phyloP scores from a whole-genome alignment of 2,888 invertebrate species.

The Theretra japonica region DNA sequence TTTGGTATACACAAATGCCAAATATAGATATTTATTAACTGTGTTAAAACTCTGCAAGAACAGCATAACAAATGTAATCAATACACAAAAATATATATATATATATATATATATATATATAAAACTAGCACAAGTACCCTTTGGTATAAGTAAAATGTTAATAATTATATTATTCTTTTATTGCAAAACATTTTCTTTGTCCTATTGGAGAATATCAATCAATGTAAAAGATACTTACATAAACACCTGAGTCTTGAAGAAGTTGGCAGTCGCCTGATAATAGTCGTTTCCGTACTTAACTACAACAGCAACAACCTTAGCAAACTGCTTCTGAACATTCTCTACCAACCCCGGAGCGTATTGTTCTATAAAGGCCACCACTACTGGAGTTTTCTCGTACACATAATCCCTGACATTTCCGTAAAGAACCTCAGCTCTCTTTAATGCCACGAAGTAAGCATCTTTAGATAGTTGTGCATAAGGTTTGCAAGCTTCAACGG shows the following conservation, averaged over 20 bases:
- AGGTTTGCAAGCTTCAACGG: conserved; percentile 84
- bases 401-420: conserved; percentile 79
- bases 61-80: too few species aligned
- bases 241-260: conserved; percentile 90
- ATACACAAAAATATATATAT: too few species aligned
- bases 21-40: too few species aligned
- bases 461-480: conserved; percentile 86
- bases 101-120: too few species aligned
- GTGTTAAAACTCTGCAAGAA: too few species aligned
- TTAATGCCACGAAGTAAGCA: conserved; percentile 80
- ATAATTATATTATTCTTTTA: too few species aligned
- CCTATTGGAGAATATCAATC: neutral
- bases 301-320: conserved; percentile 70
- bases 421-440: conserved; percentile 79
- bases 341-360: conserved; percentile 90
- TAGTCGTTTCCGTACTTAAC: conserved; percentile 80
- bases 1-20: too few species aligned
- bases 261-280: conserved; percentile 82
- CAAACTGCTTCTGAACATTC: conserved; percentile 82
- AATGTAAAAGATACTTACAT: conserved; percentile 86
- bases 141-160: too few species aligned
- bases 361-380: conserved; percentile 84
- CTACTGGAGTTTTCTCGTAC: conserved; percentile 77
- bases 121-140: too few species aligned
- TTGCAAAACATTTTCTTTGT: neutral